Evolutionary conservation across 2,113 vertebrate species (phyloP), one percentile per base, ranked within the genome.

Genomic region (Pelusios castaneus): DNA sequence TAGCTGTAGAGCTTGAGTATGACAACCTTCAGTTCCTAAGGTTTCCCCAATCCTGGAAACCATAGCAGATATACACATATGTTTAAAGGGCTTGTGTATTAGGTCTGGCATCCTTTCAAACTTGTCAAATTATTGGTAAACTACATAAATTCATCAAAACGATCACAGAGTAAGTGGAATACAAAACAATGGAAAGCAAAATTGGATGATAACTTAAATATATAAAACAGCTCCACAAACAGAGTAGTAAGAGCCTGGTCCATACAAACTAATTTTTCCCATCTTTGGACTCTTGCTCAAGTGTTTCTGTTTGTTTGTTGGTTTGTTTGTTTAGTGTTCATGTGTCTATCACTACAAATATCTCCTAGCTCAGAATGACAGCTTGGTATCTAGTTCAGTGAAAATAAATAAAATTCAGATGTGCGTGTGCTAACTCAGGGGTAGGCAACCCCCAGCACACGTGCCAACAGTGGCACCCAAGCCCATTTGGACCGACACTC

Each of bases 351-450:
- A 22, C 45, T 89, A 25, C 22, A 47, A 87, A 49, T 91, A 89
- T 51, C 89, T 91, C 27, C 56, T 92, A 94, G 90, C 52, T 67
- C 8, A 70, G 83, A 8, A 94, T 87, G 82, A 95, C 93, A 91
- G 58, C n/a, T 51, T 45, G 1, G 3, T 91, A 70, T 86, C 84
- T 96, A 75, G 0, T 85, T 56, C 80, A 77, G 55, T 89, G 91
- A 96, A 96, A 92, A 70, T 54, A 91, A 92, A 56, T 52, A 90
- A 34, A 91, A 41, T 89, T 95, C 85, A 94, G 89, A 85, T 54
- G 75, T 88, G 47, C 84, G 83, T 38, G 70, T 87, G 54, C 94
- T 92, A 56, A 84, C 80, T 96, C 45, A n/a, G n/a, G n/a, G n/a
- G n/a, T n/a, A n/a, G n/a, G n/a, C n/a, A n/a, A n/a, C n/a, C n/a